Evolutionary conservation across 1,140 invertebrate genomes (phyloP).

Genomic region (Diuraphis noxia): DNA sequence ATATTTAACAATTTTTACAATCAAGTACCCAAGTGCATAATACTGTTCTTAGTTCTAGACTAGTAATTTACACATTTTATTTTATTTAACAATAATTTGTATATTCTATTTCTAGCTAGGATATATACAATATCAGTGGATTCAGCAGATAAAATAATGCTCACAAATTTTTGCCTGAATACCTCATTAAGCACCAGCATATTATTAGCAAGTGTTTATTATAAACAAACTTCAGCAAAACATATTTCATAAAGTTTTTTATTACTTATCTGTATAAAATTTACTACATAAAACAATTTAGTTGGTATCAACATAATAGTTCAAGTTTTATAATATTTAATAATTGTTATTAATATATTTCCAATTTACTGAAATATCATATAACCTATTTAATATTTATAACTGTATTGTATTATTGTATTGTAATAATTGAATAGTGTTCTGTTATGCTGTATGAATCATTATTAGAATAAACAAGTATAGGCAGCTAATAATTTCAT

Average conservation of each 20-base stretch:
- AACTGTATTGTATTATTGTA: too few relatives aligned
- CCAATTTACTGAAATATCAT: neutral
- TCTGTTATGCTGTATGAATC: neutral
- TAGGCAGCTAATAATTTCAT: neutral
- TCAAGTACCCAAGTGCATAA: neutral
- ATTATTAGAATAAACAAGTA: neutral
- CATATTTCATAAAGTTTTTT: neutral
- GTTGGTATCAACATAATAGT: neutral
- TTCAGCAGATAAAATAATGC: conserved; percentile 67
- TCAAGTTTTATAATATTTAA: neutral
- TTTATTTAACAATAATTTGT: conserved; percentile 2
- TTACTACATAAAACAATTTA: neutral
- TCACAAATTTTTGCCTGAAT: conserved; percentile 69
- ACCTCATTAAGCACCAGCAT: conserved; percentile 64
- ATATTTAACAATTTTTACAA: neutral
- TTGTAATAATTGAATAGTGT: neutral
- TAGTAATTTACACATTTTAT: neutral
- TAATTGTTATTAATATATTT: neutral
- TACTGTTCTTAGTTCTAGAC: neutral
- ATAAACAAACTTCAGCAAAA: conserved; percentile 34
- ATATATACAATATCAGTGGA: conserved; percentile 70
- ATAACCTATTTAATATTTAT: neutral
- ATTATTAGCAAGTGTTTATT: conserved; percentile 44
- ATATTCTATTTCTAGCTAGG: conserved; percentile 64
- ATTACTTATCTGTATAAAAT: neutral